Conservation (phyloP, 1,140 invertebrate species). For the Drosophila ficusphila region DNA sequence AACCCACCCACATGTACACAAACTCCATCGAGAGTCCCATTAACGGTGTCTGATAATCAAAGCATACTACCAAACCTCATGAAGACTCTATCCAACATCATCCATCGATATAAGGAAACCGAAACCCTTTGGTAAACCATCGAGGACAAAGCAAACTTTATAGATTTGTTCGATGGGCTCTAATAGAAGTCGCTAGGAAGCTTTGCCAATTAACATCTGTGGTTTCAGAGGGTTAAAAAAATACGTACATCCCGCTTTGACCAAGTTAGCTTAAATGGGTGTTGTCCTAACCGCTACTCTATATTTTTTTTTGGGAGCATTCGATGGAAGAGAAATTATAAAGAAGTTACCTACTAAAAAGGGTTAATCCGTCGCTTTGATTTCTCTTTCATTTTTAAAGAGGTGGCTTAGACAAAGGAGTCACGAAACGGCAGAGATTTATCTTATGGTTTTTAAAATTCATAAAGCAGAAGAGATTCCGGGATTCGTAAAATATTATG, state of each 20-base stretch:
- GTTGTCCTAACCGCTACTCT: constrained; percentile 29
- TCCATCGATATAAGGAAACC: background rate
- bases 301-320: background rate
- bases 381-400: constrained; percentile 10
- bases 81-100: constrained; percentile 19
- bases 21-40: constrained; percentile 26
- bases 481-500: too few species aligned
- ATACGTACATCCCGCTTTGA: background rate
- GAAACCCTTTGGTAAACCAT: background rate
- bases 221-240: background rate
- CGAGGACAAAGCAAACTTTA: constrained; percentile 24
- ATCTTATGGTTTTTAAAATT: background rate
- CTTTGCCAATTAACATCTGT: constrained; percentile 44
- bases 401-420: constrained; percentile 16
- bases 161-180: constrained; percentile 19
- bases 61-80: constrained; percentile 4
- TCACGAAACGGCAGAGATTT: constrained; percentile 24
- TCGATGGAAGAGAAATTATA: background rate
- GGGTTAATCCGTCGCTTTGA: too few species aligned
- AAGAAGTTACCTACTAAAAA: background rate
- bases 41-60: constrained; percentile 66
- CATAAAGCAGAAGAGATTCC: too few species aligned
- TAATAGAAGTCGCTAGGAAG: constrained; percentile 14
- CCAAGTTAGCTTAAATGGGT: constrained; percentile 33
- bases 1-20: constrained; percentile 21